Percentiles rank a stretch among this genome's conserved stretches.
phyloP scores from a whole-genome alignment of 2,888 invertebrate species.

The Cantharis nigra region DNA sequence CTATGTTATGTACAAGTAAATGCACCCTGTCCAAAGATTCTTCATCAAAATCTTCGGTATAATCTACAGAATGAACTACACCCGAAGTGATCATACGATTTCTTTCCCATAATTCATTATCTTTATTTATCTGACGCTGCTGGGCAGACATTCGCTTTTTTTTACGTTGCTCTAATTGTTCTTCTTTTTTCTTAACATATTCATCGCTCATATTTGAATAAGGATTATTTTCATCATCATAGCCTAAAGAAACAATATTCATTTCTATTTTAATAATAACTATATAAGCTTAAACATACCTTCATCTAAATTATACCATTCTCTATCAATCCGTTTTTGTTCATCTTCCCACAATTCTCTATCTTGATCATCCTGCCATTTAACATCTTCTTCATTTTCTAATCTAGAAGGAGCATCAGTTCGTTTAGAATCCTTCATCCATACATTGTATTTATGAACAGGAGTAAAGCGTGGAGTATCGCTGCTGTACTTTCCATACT shows the following conservation, averaged over 20 bases:
- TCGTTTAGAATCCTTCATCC: conserved; percentile 71
- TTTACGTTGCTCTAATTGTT: conserved; percentile 86
- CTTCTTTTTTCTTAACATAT: conserved; percentile 91
- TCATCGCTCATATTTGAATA: conserved; percentile 89
- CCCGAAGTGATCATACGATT: conserved; percentile 96
- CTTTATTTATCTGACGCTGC: conserved; percentile 95
- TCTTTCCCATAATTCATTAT: conserved; percentile 98
- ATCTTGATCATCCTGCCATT: conserved; percentile 72
- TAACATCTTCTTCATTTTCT: conserved; percentile 59
- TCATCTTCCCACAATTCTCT: conserved; percentile 88
- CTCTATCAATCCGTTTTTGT: conserved; percentile 86
- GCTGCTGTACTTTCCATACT: conserved; percentile 54
- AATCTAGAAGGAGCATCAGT: conserved; percentile 68
- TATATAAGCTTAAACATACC: conserved; percentile 50
- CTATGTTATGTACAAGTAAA: conserved; percentile 94
- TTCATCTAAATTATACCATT: conserved; percentile 97
- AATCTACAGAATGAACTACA: conserved; percentile 86
- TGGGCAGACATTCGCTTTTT: conserved; percentile 94
- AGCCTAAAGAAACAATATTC: conserved; percentile 56
- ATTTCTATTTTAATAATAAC: too few relatives aligned
- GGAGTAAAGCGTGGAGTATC: conserved; percentile 86
- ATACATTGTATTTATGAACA: conserved; percentile 80
- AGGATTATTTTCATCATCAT: conserved; percentile 90
- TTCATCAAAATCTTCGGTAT: conserved; percentile 93
- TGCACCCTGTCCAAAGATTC: conserved; percentile 94